Evolutionary conservation across 1,140 invertebrate genomes (phyloP).

Genomic region (Chironomus tepperi): DNA sequence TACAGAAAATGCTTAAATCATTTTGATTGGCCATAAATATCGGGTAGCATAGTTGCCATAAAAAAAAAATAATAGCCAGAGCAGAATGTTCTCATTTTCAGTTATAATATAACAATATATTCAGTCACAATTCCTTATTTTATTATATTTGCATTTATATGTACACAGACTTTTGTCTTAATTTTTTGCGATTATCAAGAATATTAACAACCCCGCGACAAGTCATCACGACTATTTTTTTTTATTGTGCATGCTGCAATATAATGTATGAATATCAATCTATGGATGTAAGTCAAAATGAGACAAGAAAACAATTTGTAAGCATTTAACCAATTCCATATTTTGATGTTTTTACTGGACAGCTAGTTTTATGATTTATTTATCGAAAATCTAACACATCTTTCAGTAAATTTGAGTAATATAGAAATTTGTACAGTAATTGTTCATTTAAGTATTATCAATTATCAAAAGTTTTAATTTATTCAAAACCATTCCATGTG

Average conservation of each 20-base stretch:
- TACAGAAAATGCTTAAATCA: neutral
- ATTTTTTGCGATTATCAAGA: neutral
- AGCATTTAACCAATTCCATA: neutral
- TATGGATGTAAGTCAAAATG: no score
- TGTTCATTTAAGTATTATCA: no score
- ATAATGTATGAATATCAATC: neutral
- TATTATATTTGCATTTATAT: constrained; percentile 9
- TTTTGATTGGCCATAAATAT: neutral
- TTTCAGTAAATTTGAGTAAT: no score
- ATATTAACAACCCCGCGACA: constrained; percentile 11
- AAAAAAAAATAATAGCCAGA: neutral
- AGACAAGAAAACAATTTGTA: no score
- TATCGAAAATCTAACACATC: no score
- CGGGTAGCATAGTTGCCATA: neutral
- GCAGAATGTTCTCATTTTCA: neutral
- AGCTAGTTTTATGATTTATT: no score
- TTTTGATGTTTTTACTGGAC: no score
- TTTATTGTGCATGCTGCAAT: neutral
- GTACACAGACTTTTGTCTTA: no score
- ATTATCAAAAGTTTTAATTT: no score
- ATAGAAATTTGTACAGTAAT: no score
- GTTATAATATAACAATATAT: neutral
- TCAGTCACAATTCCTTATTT: constrained; percentile 6
- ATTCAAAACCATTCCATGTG: no score
- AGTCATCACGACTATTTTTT: constrained; percentile 5